Conservation (phyloP, 2,113 vertebrate genomes). For the Bothrops jararaca region DNA sequence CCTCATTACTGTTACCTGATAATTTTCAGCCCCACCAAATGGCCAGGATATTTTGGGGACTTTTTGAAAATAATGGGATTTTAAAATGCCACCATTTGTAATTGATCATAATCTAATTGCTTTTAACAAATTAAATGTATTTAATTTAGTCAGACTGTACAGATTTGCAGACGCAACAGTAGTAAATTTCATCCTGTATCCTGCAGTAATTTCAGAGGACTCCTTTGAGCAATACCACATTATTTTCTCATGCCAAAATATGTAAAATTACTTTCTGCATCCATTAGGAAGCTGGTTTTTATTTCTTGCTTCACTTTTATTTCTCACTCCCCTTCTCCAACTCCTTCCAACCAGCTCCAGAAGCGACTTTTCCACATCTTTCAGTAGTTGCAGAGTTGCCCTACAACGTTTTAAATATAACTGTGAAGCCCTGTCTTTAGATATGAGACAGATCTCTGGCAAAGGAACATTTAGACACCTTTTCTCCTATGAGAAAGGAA, state of each 20-base stretch:
- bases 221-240: not conserved
- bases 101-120: not conserved
- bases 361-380: not conserved
- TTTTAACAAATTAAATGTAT: not conserved
- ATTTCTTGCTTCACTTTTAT: too few species aligned
- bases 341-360: too few species aligned
- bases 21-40: not conserved
- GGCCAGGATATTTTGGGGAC: not conserved
- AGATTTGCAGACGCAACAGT: too few species aligned
- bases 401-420: not conserved
- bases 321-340: not conserved
- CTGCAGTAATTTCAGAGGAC: not conserved
- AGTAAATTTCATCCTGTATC: not conserved
- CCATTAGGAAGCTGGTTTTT: not conserved
- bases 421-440: not conserved
- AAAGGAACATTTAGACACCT: not conserved
- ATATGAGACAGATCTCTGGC: not conserved
- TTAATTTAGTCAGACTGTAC: not conserved
- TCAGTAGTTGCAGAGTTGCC: not conserved
- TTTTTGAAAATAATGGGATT: not conserved
- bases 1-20: not conserved
- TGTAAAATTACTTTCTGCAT: not conserved
- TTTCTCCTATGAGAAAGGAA: not conserved
- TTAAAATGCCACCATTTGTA: not conserved
- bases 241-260: not conserved